Base-by-base conservation (phyloP, 2,113 vertebrate species). In the Panthera uncia region DNA sequence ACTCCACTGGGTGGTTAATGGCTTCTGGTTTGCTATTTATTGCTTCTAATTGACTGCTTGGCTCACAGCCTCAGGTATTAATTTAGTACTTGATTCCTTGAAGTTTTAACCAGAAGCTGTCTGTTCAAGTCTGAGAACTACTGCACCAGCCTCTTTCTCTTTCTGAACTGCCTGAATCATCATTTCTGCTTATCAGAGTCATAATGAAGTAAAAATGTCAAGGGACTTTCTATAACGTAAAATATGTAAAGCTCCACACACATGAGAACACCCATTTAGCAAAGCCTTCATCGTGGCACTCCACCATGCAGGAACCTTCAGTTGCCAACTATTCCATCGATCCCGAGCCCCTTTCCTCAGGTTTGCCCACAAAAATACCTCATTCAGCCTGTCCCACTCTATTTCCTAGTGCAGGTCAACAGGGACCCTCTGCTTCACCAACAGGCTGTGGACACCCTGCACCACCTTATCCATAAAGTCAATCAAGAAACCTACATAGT, bases 21-120 rank as follows among this genome's bases (percentile, higher is more conserved):
- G 97, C 31, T 94, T 98, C 83, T 85, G 71, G 41, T 68, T 96
- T 95, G 85, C 96, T 95, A 94, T 93, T 98, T 97, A 98, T 92
- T 96, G 98, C 96, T 93, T 96, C 96, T 96, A 97, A 97, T 97
- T 94, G 97, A 92, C 79, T 87, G 31, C 66, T 80, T 96, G 92
- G 86, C 90, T 89, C 79, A 74, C 61, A 74, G 91, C 79, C 94
- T 96, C 89, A 96, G 96, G 61, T 96, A 89, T 92, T 91, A 96
- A 96, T 96, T 93, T 93, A 82, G 94, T 73, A 45, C 94, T 93
- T 65, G 55, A 95, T 74, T 97, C 66, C 82, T 66, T 89, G 52
- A 89, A 10, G 36, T 91, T 95, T 89, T 82, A 94, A 79, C 52
- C 86, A 96, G 94, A 86, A 97, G 79, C 10, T 25, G 18, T 48